Percentiles rank a stretch among this genome's conserved stretches.
Evolutionary conservation across 2,888 invertebrate genomes (phyloP).

Genomic region (Oscheius sp.): DNA sequence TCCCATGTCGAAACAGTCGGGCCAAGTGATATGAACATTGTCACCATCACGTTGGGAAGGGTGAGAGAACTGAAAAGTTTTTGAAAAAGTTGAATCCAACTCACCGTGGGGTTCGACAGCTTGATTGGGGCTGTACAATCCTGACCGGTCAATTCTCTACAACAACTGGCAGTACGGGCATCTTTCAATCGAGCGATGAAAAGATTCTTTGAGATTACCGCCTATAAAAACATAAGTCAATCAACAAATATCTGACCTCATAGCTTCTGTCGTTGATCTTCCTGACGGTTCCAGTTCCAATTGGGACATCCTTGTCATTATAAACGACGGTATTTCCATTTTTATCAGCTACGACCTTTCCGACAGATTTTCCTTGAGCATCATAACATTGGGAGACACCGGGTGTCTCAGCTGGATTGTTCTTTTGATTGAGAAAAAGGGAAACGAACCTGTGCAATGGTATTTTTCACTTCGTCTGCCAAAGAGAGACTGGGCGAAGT

Average conservation of each 20-base stretch:
- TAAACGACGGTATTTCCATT: constrained; percentile 72
- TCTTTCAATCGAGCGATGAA: constrained; percentile 71
- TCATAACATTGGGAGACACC: constrained; percentile 73
- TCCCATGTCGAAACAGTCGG: constrained; percentile 72
- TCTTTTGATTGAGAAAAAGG: neutral
- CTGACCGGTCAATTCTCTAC: constrained; percentile 67
- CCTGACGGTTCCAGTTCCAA: constrained; percentile 69
- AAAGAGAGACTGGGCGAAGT: constrained; percentile 66
- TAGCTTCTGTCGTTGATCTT: constrained; percentile 64
- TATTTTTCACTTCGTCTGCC: constrained; percentile 70
- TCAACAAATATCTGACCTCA: constrained; percentile 48
- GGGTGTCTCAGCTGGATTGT: constrained; percentile 64
- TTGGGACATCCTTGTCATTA: constrained; percentile 72
- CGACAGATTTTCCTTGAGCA: constrained; percentile 69
- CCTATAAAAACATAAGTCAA: constrained; percentile 42
- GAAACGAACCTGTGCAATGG: constrained; percentile 62
- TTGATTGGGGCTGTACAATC: constrained; percentile 71
- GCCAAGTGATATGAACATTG: constrained; percentile 70
- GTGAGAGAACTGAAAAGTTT: constrained; percentile 45
- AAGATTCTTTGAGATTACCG: constrained; percentile 71
- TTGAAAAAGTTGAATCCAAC: neutral
- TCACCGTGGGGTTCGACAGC: constrained; percentile 63
- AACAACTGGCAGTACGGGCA: constrained; percentile 65
- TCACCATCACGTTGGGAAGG: constrained; percentile 58
- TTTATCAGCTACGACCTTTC: constrained; percentile 72